Conservation (phyloP, 1,140 invertebrate genomes). For the Papilio polytes region DNA sequence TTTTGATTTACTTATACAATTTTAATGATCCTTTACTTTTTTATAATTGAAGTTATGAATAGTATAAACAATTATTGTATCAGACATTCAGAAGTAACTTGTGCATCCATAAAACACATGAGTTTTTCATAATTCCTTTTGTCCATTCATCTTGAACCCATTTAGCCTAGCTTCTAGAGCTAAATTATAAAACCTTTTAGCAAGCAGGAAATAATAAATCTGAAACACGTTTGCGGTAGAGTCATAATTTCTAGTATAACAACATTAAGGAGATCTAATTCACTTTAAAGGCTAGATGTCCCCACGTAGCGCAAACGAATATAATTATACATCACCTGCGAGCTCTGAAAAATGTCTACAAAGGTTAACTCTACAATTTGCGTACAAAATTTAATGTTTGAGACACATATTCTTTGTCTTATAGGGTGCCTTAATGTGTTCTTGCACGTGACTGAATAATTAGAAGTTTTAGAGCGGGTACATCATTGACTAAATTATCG, state of each 20-base stretch:
- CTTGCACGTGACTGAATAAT: too few relatives aligned
- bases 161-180: background rate
- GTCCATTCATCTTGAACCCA: too few relatives aligned
- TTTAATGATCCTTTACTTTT: too few relatives aligned
- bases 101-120: too few relatives aligned
- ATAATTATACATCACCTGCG: background rate
- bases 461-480: too few relatives aligned
- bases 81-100: too few relatives aligned
- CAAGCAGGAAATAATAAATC: slow-evolving; percentile 9
- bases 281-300: background rate
- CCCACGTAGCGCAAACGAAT: background rate
- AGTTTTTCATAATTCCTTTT: too few relatives aligned
- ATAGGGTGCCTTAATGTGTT: background rate
- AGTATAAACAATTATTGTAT: too few relatives aligned
- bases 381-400: background rate
- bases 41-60: too few relatives aligned
- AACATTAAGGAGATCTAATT: slow-evolving; percentile 21
- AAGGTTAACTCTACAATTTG: background rate
- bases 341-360: slow-evolving; percentile 12
- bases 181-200: background rate
- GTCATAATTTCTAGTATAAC: slow-evolving; percentile 8
- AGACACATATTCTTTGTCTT: background rate
- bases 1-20: too few relatives aligned
- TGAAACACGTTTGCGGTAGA: background rate
- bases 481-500: too few relatives aligned